Conservation (phyloP, 2,888 invertebrate species). For the Standfussiana lucernea region DNA sequence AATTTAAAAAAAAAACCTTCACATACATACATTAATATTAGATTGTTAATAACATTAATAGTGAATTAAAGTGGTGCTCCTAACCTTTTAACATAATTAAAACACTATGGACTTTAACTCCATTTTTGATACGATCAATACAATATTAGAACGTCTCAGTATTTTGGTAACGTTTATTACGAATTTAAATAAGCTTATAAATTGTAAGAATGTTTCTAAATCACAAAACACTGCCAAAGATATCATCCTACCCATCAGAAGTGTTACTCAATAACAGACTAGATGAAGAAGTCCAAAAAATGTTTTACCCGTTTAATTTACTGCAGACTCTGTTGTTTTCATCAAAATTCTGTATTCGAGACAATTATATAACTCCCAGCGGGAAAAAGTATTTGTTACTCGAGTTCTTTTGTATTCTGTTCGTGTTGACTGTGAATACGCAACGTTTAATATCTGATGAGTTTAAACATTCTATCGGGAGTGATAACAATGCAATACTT, state of each 20-base stretch:
- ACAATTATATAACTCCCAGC: constrained; percentile 54
- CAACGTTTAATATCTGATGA: background rate
- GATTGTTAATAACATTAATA: background rate
- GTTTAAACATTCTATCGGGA: background rate
- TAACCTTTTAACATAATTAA: background rate
- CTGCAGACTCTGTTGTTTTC: background rate
- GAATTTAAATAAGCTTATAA: background rate
- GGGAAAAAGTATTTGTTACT: constrained; percentile 5
- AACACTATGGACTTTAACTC: background rate
- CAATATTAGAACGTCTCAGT: background rate
- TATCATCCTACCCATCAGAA: background rate
- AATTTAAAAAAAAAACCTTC: background rate
- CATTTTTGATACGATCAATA: background rate
- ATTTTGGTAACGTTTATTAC: background rate
- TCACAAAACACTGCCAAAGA: background rate
- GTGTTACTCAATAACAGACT: background rate
- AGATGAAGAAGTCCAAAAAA: background rate
- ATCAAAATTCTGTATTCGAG: constrained; percentile 15
- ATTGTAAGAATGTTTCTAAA: background rate
- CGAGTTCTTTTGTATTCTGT: background rate
- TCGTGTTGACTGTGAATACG: background rate
- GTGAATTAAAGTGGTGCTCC: background rate
- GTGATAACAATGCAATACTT: background rate
- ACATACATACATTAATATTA: no score
- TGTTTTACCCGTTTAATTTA: background rate